A percentile compares a stretch with the other conserved stretches of the same genome.
These are phyloP conservation scores for Pseudopodoces humilis DNA, from an alignment of 2,113 vertebrate species.

Conservation along the genomic window DNA sequence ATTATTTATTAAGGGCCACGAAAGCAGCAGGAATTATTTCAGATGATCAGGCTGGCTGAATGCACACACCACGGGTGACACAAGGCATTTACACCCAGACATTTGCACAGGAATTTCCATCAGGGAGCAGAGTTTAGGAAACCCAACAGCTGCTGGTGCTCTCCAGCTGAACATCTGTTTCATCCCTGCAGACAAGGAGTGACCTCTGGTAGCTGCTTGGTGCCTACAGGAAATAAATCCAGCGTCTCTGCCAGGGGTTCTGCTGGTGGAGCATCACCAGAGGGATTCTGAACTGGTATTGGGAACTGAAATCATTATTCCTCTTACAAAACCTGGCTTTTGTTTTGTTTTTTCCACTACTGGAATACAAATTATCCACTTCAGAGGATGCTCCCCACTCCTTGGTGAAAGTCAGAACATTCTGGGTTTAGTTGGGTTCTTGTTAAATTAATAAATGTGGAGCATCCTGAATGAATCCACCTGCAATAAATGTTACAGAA, in stretches of 20 bases:
- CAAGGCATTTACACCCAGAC: background rate
- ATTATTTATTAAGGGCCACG: background rate
- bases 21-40: background rate
- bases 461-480: background rate
- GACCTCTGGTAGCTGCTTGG: background rate
- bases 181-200: background rate
- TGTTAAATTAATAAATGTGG: rapidly evolving
- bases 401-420: background rate
- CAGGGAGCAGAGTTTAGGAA: background rate
- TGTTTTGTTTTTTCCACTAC: no score
- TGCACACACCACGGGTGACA: background rate
- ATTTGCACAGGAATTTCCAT: background rate
- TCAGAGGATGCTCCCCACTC: background rate
- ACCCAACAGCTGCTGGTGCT: background rate
- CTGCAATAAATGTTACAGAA: background rate
- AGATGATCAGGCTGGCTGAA: background rate
- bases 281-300: background rate
- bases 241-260: background rate
- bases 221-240: background rate
- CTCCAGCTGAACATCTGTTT: background rate
- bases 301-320: background rate
- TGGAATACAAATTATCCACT: background rate
- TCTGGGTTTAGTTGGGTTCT: background rate
- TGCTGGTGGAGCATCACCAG: background rate
- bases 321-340: background rate